Evolutionary conservation across 2,888 invertebrate genomes (phyloP).

Genomic region (Listrodromus nycthemerus): DNA sequence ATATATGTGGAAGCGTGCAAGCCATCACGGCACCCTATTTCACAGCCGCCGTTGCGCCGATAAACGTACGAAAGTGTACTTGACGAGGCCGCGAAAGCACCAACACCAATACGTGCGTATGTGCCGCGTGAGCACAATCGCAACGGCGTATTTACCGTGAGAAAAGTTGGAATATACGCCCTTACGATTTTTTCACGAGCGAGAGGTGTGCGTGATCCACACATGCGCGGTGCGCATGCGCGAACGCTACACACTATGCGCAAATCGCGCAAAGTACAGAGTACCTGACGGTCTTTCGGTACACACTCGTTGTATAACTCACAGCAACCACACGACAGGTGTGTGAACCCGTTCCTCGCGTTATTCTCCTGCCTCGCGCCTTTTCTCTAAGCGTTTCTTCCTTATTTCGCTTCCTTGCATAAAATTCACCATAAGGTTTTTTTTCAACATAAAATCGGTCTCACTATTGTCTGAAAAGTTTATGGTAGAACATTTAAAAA

Average conservation of each 20-base stretch:
- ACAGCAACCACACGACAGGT: constrained; percentile 49
- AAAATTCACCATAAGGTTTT: too few species aligned
- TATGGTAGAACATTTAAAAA: too few species aligned
- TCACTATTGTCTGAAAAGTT: too few species aligned
- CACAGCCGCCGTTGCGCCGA: constrained; percentile 35
- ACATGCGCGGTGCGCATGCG: background rate
- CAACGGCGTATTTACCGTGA: background rate
- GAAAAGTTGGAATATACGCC: background rate
- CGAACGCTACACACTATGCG: constrained; percentile 22
- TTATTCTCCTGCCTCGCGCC: constrained; percentile 13
- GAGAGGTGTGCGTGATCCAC: background rate
- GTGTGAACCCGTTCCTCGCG: constrained; percentile 47
- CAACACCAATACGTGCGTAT: constrained; percentile 15
- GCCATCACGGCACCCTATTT: constrained; percentile 35
- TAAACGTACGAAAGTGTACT: constrained; percentile 58
- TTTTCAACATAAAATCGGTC: too few species aligned
- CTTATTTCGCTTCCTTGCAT: background rate
- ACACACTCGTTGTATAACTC: constrained; percentile 52
- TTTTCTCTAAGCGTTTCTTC: constrained; percentile 6
- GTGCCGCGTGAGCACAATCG: constrained; percentile 2
- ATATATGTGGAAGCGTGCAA: constrained; percentile 39
- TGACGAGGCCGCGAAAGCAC: constrained; percentile 42
- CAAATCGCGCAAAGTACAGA: constrained; percentile 58
- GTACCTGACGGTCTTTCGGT: constrained; percentile 48
- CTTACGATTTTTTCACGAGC: background rate